Base-by-base conservation (phyloP, 2,113 vertebrate genomes). In the Cheirogaleus medius region DNA sequence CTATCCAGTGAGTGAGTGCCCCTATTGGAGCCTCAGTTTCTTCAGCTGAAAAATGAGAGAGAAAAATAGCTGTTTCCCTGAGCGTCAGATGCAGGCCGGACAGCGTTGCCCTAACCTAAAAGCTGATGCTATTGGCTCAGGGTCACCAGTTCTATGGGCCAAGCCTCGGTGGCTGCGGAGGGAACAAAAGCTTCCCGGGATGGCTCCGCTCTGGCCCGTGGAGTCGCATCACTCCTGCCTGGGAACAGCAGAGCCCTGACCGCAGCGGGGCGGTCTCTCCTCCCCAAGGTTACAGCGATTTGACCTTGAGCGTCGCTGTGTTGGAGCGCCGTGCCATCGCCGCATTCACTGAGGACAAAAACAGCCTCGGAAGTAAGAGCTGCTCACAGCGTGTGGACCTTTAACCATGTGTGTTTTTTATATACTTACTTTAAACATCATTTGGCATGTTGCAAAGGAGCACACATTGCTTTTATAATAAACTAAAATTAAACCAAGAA, bases 31-130 rank as follows among this genome's bases (percentile, higher is more conserved):
- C 32, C 34, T 91, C 56, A 8, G 37, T 94, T 69, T 78, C 52
- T 37, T 76, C 52, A 37, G 37, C 49, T 74, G 39, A 87, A 82
- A 42, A 34, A n/a, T 7, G 5, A 0, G 47, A 82, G 13, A 37
- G 60, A 21, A 58, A 56, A 49, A 63, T 0, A 58, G 29, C 0
- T 0, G 17, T n/a, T 71, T 83, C 42, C 64, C 29, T 21, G n/a
- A 71, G 44, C 44, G 5, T 39, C 64, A 42, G 10, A 60, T 0
- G 0, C 12, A 8, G n/a, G 32, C 32, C 66, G 15, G 63, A 37
- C 0, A 1, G 37, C 1, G 6, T 3, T 1, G 5, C 42, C 29
- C 32, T 37, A 21, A 56, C 49, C 4, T 2, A 13, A 66, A 6
- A 9, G 21, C 68, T 14, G 10, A 42, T 15, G 2, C 34, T 34